Base-by-base conservation (phyloP, 2,888 invertebrate genomes). In the Trilocha varians region DNA sequence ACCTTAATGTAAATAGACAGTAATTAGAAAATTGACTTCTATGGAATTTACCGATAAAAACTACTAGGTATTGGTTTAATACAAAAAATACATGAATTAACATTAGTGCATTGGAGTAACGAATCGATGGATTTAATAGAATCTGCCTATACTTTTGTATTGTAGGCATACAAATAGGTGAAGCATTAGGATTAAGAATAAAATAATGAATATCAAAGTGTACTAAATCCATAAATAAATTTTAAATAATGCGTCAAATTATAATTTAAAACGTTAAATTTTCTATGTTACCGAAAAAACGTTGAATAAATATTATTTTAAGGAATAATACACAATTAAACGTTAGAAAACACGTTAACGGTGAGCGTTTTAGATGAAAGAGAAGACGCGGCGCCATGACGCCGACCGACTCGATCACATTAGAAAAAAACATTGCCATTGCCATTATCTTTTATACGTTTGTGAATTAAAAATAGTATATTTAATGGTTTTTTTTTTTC, bases 351-450 rank as follows among this genome's bases (percentile, higher is more conserved):
- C 25, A 25, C 25, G 25, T 25, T 25, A 25, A 6, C 25, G 25
- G 25, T 25, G 25, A 25, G 11, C 25, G 11, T 25, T 25, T 9
- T 11, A 25, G 25, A 25, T 25, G 25, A 25, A 25, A 25, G 25
- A 25, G 25, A 25, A 25, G 41, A 34, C 41, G 37, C 34, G 37
- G 34, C 37, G 41, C 37, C 25, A 34, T 25, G n/a, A 13, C 18
- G 16, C 40, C 39, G 34, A 18, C 38, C 13, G 38, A 33, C 43
- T 44, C 44, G 41, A 41, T 44, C 44, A 44, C 41, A 44, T 44
- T 39, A 41, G 8, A 25, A 25, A 41, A 44, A 41, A 44, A 41
- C 39, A 44, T n/a, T n/a, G n/a, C n/a, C 44, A 44, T 44, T 44
- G 39, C 44, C 39, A 41, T 44, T 44, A 36, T 39, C 34, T 44